Conservation (phyloP, 1,140 invertebrate species). For the Callitettix versicolor region DNA sequence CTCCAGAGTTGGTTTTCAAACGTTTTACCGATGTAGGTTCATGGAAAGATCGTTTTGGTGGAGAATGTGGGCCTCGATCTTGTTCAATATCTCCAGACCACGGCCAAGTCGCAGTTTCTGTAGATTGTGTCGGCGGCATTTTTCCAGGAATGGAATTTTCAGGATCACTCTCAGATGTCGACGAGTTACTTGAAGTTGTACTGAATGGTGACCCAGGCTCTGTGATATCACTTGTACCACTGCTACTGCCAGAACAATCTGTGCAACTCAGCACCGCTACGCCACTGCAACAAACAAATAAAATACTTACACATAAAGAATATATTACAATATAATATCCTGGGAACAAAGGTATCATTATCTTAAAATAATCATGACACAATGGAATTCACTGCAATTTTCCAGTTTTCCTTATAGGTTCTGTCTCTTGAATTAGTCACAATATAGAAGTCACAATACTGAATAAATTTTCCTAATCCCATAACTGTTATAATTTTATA, state of each 20-base stretch:
- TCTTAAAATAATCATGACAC: too few species aligned
- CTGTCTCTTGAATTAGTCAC: too few species aligned
- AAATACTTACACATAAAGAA: too few species aligned
- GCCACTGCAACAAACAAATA: conserved; percentile 45
- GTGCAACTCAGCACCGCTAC: conserved; percentile 56
- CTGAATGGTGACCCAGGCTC: conserved; percentile 72
- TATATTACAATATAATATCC: too few species aligned
- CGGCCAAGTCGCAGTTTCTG: conserved; percentile 32
- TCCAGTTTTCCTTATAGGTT: too few species aligned
- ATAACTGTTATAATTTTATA: too few species aligned
- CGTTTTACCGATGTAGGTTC: too few species aligned
- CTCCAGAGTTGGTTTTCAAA: too few species aligned
- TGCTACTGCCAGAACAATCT: conserved; percentile 43
- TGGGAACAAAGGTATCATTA: too few species aligned
- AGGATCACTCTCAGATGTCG: conserved; percentile 19
- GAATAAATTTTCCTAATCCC: too few species aligned
- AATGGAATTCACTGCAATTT: too few species aligned
- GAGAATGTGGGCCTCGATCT: conserved; percentile 18
- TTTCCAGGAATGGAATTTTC: conserved; percentile 30
- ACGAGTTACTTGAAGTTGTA: conserved; percentile 39
- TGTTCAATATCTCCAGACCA: conserved; percentile 26
- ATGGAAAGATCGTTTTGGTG: conserved; percentile 9
- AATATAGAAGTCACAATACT: too few species aligned
- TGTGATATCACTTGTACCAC: conserved; percentile 60
- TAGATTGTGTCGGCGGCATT: conserved; percentile 40